Evolutionary conservation across 2,113 vertebrate species (phyloP).

Genomic region (Baryphthengus martii): DNA sequence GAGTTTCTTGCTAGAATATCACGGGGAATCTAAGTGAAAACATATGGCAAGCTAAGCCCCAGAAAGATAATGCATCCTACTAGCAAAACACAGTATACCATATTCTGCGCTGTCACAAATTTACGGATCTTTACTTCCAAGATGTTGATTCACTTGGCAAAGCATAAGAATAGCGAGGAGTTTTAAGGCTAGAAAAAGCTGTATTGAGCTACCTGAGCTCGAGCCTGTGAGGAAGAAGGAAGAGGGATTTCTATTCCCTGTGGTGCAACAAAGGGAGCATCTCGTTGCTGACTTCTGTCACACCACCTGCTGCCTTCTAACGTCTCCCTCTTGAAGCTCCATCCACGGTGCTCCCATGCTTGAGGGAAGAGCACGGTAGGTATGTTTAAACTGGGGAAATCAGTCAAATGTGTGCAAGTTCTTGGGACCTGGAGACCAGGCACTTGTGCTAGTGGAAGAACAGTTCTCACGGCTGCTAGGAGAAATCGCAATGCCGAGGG

Average conservation of each 20-base stretch:
- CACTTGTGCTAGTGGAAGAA: neutral
- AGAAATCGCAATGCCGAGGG: neutral
- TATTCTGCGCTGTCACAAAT: neutral
- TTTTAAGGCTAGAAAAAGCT: neutral
- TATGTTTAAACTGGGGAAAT: neutral
- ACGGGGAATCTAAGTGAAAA: neutral
- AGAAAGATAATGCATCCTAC: neutral
- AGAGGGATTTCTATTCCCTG: neutral
- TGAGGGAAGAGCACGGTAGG: fast-evolving
- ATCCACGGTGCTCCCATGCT: neutral
- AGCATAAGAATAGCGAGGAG: neutral
- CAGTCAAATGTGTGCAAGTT: neutral
- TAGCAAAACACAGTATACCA: neutral
- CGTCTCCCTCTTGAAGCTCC: neutral
- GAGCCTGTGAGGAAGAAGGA: neutral
- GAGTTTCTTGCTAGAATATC: neutral
- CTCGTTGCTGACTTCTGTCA: neutral
- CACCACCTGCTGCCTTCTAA: neutral
- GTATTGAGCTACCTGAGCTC: neutral
- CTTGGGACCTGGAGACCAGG: neutral
- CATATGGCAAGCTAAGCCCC: neutral
- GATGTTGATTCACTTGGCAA: neutral
- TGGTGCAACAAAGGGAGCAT: neutral
- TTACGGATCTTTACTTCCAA: neutral
- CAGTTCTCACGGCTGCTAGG: neutral